Evolutionary conservation across 2,797 vertebrate species (phyloP).

Genomic region (Morus bassanus): DNA sequence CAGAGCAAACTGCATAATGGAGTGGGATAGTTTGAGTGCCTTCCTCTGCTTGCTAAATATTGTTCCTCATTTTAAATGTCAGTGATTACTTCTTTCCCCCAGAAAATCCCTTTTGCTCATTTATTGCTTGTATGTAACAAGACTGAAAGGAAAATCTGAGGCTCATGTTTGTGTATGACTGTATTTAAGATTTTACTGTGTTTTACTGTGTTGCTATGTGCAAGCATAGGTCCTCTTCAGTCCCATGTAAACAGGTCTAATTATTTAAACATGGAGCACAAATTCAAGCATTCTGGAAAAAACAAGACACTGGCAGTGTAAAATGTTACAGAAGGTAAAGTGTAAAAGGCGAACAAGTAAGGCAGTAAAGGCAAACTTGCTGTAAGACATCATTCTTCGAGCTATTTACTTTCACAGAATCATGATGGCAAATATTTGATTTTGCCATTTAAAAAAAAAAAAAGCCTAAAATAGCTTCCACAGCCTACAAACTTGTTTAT

Average conservation of each 20-base stretch:
- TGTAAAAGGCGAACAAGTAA: background rate
- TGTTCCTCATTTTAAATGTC: background rate
- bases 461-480: background rate
- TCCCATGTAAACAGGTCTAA: background rate
- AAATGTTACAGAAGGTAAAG: background rate
- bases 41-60: background rate
- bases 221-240: background rate
- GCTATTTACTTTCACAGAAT: background rate
- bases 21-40: background rate
- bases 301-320: background rate
- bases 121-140: background rate
- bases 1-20: background rate
- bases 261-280: background rate
- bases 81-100: background rate
- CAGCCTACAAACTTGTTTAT: background rate
- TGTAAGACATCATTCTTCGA: background rate
- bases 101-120: background rate
- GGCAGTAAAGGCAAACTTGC: background rate
- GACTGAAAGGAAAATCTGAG: constrained; percentile 1
- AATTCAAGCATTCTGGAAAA: background rate
- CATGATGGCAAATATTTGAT: background rate
- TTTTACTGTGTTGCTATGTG: background rate
- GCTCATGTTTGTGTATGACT: background rate
- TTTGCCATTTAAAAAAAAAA: background rate
- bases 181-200: background rate